Evolutionary conservation across 2,113 vertebrate genomes (phyloP).

Genomic region (Ceyx cyanopectus): DNA sequence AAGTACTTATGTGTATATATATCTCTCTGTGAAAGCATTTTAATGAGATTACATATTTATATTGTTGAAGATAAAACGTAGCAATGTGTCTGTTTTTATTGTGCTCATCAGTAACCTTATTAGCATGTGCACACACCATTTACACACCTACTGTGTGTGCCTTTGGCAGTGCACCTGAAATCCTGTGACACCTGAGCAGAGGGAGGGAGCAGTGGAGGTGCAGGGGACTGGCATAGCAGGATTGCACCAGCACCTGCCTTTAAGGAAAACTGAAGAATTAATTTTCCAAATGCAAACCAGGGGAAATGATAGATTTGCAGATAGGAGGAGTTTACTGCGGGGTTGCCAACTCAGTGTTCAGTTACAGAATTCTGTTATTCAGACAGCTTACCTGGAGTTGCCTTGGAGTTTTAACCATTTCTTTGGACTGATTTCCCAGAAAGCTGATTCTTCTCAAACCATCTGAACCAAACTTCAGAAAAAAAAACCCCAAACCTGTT

Average conservation of each 20-base stretch:
- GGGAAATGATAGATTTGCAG: not conserved
- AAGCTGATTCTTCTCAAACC: not conserved
- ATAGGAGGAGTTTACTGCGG: not conserved
- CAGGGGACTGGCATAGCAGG: not conserved
- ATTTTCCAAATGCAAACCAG: not conserved
- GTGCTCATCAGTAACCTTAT: not conserved
- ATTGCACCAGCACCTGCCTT: not conserved
- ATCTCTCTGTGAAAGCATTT: not conserved
- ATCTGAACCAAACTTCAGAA: not conserved
- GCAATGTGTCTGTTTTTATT: not conserved
- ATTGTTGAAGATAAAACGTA: not conserved
- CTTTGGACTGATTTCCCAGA: not conserved
- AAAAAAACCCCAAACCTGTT: not conserved
- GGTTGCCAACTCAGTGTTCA: not conserved
- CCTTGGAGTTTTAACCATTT: not conserved
- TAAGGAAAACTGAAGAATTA: not conserved
- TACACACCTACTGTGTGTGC: not conserved
- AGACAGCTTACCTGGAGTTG: not conserved
- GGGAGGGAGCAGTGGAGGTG: fast-evolving
- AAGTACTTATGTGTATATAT: not conserved
- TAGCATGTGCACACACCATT: not conserved
- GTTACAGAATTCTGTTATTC: not conserved
- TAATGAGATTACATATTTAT: not conserved
- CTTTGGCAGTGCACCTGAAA: not conserved
- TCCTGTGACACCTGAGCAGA: not conserved